Evolutionary conservation across 1,140 invertebrate genomes (phyloP).

Genomic region (Octopus bimaculoides): DNA sequence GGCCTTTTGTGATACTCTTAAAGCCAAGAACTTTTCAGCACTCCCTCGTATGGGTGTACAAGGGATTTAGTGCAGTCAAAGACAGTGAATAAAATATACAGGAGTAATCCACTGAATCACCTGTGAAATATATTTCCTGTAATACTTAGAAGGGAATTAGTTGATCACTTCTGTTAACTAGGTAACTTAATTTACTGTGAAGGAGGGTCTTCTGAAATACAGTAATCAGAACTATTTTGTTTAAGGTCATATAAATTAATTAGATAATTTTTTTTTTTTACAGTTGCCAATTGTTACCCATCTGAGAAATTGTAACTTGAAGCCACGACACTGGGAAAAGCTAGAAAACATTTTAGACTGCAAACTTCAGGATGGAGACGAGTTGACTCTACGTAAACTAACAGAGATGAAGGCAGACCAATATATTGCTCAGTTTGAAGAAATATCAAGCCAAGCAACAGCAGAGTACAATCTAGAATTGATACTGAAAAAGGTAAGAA

Average conservation of each 20-base stretch:
- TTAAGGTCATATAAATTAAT: background rate
- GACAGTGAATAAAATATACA: no score
- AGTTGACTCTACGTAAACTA: conserved; percentile 54
- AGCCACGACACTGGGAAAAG: conserved; percentile 55
- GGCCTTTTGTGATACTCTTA: no score
- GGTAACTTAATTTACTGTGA: no score
- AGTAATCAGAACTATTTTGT: background rate
- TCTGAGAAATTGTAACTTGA: conserved; percentile 53
- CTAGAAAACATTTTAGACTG: conserved; percentile 53
- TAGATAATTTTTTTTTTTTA: conserved; percentile 19
- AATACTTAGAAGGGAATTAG: no score
- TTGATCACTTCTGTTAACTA: no score
- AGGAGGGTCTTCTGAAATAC: no score
- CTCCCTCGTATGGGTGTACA: no score
- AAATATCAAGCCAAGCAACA: conserved; percentile 79
- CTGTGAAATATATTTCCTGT: no score
- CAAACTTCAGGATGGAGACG: conserved; percentile 50
- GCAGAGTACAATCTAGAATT: conserved; percentile 78
- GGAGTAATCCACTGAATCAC: no score
- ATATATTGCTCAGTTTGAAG: conserved; percentile 71
- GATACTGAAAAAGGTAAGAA: conserved; percentile 71
- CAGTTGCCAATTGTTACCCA: conserved; percentile 60
- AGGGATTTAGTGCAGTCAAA: no score
- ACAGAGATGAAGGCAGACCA: conserved; percentile 66
- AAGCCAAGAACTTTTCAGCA: no score